Evolutionary conservation across 2,888 invertebrate genomes (phyloP).

Genomic region (Dugesia japonica): DNA sequence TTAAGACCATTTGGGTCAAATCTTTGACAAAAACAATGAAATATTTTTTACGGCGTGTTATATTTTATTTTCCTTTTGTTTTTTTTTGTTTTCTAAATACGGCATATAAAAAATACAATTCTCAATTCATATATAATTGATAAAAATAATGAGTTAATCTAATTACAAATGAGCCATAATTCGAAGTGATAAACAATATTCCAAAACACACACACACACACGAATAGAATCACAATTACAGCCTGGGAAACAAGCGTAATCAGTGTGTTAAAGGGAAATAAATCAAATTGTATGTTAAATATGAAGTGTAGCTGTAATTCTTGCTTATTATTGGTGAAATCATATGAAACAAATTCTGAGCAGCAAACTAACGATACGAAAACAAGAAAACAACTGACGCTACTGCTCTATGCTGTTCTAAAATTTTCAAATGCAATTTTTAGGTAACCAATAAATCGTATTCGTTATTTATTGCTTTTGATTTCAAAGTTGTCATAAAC

Average conservation of each 20-base stretch:
- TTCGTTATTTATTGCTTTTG: conserved; percentile 20
- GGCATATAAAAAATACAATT: too few relatives aligned
- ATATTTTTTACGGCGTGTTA: too few relatives aligned
- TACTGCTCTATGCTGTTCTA: not conserved
- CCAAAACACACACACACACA: not conserved
- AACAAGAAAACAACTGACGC: conserved; percentile 5
- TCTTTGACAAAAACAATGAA: too few relatives aligned
- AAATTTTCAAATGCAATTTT: conserved; percentile 10
- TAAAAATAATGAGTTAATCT: not conserved
- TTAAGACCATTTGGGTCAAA: not conserved
- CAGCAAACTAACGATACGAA: conserved; percentile 4
- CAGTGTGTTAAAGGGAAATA: conserved; percentile 16
- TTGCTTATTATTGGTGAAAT: not conserved
- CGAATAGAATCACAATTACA: conserved; percentile 15
- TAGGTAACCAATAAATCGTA: conserved; percentile 7
- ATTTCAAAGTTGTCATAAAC: conserved; percentile 11
- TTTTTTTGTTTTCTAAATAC: too few relatives aligned
- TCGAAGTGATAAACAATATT: not conserved
- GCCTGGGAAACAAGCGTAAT: not conserved
- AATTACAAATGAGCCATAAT: conserved; percentile 20
- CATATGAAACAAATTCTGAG: conserved; percentile 15
- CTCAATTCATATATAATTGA: conserved; percentile 8
- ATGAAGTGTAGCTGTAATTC: conserved; percentile 11
- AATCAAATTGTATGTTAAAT: conserved; percentile 20
- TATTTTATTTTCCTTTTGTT: too few relatives aligned